Percentiles rank a stretch among this genome's conserved stretches.
Evolutionary conservation across 1,140 invertebrate species (phyloP).

Genomic region (Penaeus vannamei): DNA sequence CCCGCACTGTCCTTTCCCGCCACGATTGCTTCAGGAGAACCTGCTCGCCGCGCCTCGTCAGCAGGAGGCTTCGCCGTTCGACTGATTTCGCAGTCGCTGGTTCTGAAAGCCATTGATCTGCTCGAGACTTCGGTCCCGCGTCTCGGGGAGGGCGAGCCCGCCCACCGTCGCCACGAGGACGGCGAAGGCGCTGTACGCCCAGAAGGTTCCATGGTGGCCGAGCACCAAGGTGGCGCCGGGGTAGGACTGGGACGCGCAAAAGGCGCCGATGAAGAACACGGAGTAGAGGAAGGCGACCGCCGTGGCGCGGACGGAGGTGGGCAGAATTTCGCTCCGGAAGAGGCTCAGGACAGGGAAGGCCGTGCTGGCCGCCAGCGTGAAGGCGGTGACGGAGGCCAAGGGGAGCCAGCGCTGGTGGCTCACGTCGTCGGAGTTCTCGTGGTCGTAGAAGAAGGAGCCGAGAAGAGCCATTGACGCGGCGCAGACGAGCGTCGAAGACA

Average conservation of each 20-base stretch:
- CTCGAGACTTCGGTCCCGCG: constrained; percentile 20
- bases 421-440: background rate
- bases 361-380: constrained; percentile 6
- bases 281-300: constrained; percentile 32
- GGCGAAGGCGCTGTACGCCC: constrained; percentile 36
- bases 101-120: background rate
- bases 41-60: no score
- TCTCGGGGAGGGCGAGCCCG: constrained; percentile 31
- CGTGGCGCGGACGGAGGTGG: constrained; percentile 34
- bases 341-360: constrained; percentile 27
- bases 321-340: constrained; percentile 24
- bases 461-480: constrained; percentile 31
- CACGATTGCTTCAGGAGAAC: no score
- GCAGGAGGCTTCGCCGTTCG: no score
- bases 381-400: constrained; percentile 29
- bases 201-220: constrained; percentile 44
- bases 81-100: no score
- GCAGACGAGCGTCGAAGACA: constrained; percentile 37
- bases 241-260: constrained; percentile 36
- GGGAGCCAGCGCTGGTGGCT: constrained; percentile 14
- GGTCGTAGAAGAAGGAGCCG: constrained; percentile 44
- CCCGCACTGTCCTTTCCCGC: no score
- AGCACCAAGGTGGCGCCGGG: background rate
- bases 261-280: constrained; percentile 22
- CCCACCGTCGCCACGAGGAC: constrained; percentile 18